Conservation (phyloP, 2,888 invertebrate genomes). For the Timema podura region DNA sequence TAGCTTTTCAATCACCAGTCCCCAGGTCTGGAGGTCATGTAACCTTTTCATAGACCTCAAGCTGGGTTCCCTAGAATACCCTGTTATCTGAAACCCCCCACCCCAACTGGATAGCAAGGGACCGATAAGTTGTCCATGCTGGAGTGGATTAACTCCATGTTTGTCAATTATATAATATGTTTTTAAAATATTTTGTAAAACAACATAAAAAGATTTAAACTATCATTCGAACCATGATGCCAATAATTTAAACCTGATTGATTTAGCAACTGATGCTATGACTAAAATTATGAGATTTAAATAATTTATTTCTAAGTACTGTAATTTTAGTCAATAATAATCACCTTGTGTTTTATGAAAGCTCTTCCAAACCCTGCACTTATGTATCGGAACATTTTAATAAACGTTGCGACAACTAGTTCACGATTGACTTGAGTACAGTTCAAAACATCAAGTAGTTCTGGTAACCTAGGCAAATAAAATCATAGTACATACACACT, state of each 20-base stretch:
- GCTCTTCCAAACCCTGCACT: constrained; percentile 63
- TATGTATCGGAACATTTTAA: constrained; percentile 54
- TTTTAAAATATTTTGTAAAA: background rate
- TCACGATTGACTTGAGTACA: constrained; percentile 53
- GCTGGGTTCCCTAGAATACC: too few relatives aligned
- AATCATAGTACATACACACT: background rate
- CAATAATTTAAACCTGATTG: background rate
- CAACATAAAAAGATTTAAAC: background rate
- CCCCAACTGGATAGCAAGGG: too few relatives aligned
- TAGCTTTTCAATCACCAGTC: too few relatives aligned
- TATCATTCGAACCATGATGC: background rate
- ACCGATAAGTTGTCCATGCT: too few relatives aligned
- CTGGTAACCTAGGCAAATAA: constrained; percentile 51
- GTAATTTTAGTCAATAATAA: constrained; percentile 11
- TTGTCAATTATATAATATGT: too few relatives aligned
- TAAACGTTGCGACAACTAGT: constrained; percentile 50
- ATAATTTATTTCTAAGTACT: constrained; percentile 7
- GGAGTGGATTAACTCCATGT: too few relatives aligned
- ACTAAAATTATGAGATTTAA: constrained; percentile 6
- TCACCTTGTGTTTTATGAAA: constrained; percentile 53
- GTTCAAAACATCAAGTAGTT: constrained; percentile 53
- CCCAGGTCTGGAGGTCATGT: too few relatives aligned
- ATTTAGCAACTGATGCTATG: background rate
- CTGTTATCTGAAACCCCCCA: too few relatives aligned
- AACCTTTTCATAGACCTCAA: too few relatives aligned